Base-by-base conservation (phyloP, 2,888 invertebrate species). In the Nipponacmea schrenckii region DNA sequence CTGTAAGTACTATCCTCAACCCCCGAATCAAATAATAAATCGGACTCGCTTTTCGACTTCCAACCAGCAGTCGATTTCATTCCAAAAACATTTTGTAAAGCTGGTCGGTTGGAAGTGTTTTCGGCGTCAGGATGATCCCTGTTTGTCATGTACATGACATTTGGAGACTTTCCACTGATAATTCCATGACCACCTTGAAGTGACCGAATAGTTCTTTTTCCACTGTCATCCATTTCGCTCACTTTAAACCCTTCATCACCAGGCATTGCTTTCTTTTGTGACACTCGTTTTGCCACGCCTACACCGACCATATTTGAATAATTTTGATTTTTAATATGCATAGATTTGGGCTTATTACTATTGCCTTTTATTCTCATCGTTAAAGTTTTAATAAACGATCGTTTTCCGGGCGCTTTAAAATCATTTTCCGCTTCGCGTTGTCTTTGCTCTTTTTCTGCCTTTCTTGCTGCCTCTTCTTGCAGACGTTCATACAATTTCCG, bases 401-500 rank as follows among this genome's bases (percentile, higher is more conserved):
- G 72, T 66, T 79, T 77, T 15, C 72, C 71, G 0, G 78, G 77
- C 5, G 77, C 71, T 63, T 75, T 75, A 67, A 80, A 79, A 64
- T 79, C 81, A 15, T 62, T 66, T 20, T 68, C 50, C 79, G 92
- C 93, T 68, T 93, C 91, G 69, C 93, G 82, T 78, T 92, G 92
- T 89, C 92, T 92, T 78, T 93, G 91, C 79, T 94, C 93, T 87
- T 93, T 95, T 90, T 92, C 93, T 20, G 93, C 93, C 71, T 91
- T 89, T 68, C 93, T 90, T 70, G 93, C 93, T 0, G 94, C 93
- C 87, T 94, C 94, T 82, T 93, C 93, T 86, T 95, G 95, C 2
- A 94, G 90, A 86, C 95, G 96, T 82, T 94, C 93, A 85, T 94
- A 96, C 81, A 95, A 80, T 81, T 94, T 94, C 44, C 93, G 92